phyloP scores from a whole-genome alignment of 2,888 invertebrate species.

The Agrotis clavis region DNA sequence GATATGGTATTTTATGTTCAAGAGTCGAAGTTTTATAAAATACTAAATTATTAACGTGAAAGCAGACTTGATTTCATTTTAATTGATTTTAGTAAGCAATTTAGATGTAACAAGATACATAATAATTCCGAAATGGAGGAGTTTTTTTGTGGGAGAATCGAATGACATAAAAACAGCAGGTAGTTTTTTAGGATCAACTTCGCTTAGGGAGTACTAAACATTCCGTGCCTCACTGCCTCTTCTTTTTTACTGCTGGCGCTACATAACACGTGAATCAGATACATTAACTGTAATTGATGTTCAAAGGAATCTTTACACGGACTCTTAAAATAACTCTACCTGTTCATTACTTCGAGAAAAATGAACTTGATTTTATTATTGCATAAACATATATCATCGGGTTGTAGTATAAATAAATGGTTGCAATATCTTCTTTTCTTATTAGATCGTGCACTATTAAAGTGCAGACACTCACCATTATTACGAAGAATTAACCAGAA shows the following conservation, averaged over 20 bases:
- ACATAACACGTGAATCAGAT: slow-evolving; percentile 26
- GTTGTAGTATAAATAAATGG: neutral
- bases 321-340: slow-evolving; percentile 14
- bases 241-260: slow-evolving; percentile 44
- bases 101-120: too few relatives aligned
- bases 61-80: neutral
- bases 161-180: neutral
- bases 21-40: too few relatives aligned
- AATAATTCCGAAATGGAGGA: too few relatives aligned
- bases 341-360: slow-evolving; percentile 6
- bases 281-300: slow-evolving; percentile 31
- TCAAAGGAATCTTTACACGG: slow-evolving; percentile 23
- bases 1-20: too few relatives aligned
- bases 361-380: neutral
- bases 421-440: slow-evolving; percentile 1
- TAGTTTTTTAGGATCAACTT: slow-evolving; percentile 10
- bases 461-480: slow-evolving; percentile 16
- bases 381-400: slow-evolving; percentile 2
- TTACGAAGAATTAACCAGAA: slow-evolving; percentile 40
- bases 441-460: slow-evolving; percentile 13
- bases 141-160: neutral
- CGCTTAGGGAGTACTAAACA: slow-evolving; percentile 2
- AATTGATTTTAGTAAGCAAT: neutral
- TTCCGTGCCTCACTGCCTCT: slow-evolving; percentile 11
- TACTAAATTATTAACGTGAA: too few relatives aligned